These are phyloP conservation scores for Nycticryphes semicollaris DNA, from an alignment of 2,113 vertebrate species.

Conservation along the genomic window DNA sequence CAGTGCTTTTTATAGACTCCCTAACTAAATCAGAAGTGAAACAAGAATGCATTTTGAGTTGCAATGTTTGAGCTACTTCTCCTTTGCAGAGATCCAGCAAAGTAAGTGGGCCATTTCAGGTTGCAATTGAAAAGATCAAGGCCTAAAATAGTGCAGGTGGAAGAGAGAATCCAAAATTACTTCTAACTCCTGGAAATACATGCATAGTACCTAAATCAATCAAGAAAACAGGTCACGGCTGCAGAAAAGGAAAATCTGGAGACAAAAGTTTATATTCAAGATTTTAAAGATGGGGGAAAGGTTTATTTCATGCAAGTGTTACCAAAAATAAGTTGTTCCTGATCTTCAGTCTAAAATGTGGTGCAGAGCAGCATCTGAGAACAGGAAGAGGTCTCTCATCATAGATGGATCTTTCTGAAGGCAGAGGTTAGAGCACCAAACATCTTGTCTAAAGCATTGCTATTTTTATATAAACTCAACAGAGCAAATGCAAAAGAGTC, in stretches of 20 bases:
- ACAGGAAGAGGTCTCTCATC: neutral
- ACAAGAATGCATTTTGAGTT: neutral
- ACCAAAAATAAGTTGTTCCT: neutral
- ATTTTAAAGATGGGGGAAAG: neutral
- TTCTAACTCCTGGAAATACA: neutral
- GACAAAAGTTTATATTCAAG: neutral
- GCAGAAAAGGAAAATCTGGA: neutral
- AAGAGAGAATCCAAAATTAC: neutral
- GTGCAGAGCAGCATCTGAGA: neutral
- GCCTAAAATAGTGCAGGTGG: neutral
- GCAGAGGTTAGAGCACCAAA: neutral
- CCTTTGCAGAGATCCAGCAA: neutral
- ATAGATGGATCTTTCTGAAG: neutral
- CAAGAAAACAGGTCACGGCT: neutral
- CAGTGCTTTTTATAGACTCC: neutral
- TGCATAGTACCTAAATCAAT: neutral
- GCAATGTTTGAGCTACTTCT: neutral
- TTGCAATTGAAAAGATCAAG: neutral
- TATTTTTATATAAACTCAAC: neutral
- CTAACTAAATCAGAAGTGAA: neutral
- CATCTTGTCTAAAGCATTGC: neutral
- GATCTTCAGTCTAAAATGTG: neutral
- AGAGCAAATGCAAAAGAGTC: neutral
- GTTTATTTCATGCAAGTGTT: neutral
- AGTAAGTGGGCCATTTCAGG: neutral